A percentile compares a stretch with the other conserved stretches of the same genome.
Evolutionary conservation across 2,888 invertebrate genomes (phyloP).

Genomic region (Diachrysia chrysitis): DNA sequence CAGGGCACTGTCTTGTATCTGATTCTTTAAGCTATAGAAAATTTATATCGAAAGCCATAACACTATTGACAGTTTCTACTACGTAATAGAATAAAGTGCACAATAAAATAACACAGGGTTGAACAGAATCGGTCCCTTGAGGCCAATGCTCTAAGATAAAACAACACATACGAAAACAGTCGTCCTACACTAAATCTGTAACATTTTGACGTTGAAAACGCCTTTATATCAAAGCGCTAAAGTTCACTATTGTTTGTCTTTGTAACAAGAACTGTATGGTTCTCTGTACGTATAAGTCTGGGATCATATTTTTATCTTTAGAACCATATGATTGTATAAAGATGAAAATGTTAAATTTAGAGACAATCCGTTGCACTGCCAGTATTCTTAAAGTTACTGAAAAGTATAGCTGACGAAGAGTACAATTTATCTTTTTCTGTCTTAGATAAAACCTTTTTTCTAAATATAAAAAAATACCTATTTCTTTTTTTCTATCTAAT

Average conservation of each 20-base stretch:
- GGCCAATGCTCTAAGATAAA: slow-evolving; percentile 38
- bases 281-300: background rate
- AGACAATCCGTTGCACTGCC: background rate
- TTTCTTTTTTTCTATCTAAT: too few relatives aligned
- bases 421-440: background rate
- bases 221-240: background rate
- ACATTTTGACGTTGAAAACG: background rate
- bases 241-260: background rate
- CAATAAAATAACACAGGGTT: slow-evolving; percentile 34
- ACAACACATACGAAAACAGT: slow-evolving; percentile 33
- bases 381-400: background rate
- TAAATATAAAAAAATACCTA: too few relatives aligned
- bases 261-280: background rate
- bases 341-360: slow-evolving; percentile 4
- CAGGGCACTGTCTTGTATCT: background rate
- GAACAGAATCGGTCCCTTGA: slow-evolving; percentile 32
- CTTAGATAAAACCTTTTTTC: too few relatives aligned
- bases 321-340: background rate
- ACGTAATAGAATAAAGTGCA: slow-evolving; percentile 32
- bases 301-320: slow-evolving; percentile 2
- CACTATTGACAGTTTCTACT: slow-evolving; percentile 21
- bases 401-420: background rate
- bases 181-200: background rate
- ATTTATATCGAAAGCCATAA: slow-evolving; percentile 1
- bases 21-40: background rate